Percentiles rank a stretch among this genome's conserved stretches.
These are phyloP conservation scores for Dasyornis broadbenti DNA, from an alignment of 2,113 vertebrate genomes.

Conservation along the genomic window DNA sequence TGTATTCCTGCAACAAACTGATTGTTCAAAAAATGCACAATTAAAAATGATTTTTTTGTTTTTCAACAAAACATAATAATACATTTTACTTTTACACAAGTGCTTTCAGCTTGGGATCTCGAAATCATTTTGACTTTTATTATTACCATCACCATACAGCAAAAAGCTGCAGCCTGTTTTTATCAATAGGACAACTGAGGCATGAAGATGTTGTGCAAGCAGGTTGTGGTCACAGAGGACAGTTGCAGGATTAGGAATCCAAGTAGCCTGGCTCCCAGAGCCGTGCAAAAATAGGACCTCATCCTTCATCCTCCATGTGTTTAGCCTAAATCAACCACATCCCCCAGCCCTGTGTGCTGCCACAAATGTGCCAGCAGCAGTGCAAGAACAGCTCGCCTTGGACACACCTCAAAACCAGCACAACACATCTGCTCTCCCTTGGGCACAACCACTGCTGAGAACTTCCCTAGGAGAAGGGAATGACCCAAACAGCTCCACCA, in stretches of 20 bases:
- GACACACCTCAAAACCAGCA: background rate
- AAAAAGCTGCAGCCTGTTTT: background rate
- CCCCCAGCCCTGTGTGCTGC: background rate
- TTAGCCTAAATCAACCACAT: background rate
- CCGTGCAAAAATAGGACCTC: background rate
- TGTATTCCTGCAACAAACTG: background rate
- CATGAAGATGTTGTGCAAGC: accelerated
- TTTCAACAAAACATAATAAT: background rate
- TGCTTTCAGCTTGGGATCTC: background rate
- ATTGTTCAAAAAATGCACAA: background rate
- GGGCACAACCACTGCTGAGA: background rate
- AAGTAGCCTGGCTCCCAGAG: background rate
- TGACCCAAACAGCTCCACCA: accelerated
- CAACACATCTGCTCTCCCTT: too few relatives aligned
- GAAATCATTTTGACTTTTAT: background rate
- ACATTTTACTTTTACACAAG: background rate
- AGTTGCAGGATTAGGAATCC: background rate
- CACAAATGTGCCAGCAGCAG: background rate
- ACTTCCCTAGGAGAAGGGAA: background rate
- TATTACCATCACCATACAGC: background rate
- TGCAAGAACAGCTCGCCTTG: background rate
- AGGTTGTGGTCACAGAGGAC: background rate
- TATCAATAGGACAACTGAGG: background rate
- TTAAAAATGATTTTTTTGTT: background rate
- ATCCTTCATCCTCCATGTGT: accelerated